These are phyloP conservation scores for Chaetogeoica ovagalla DNA, from an alignment of 2,888 invertebrate species.

Conservation along the genomic window DNA sequence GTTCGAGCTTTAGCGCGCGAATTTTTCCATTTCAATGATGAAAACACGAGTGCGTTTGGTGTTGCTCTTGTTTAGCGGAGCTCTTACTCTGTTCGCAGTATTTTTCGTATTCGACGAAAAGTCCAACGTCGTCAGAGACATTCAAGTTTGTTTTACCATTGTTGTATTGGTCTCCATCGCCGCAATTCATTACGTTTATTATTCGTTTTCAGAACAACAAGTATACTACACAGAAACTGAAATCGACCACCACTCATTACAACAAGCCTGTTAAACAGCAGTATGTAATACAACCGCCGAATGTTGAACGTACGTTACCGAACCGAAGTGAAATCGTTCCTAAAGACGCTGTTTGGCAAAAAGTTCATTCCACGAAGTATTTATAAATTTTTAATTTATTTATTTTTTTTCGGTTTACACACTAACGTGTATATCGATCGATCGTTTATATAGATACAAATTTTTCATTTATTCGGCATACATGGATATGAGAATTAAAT, in stretches of 20 bases:
- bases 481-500: slow-evolving; percentile 74
- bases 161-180: too few relatives aligned
- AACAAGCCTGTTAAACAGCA: slow-evolving; percentile 27
- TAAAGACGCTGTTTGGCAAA: slow-evolving; percentile 78
- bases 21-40: slow-evolving; percentile 18
- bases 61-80: slow-evolving; percentile 16
- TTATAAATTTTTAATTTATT: slow-evolving; percentile 32
- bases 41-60: slow-evolving; percentile 38
- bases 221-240: slow-evolving; percentile 17
- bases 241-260: background rate
- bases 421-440: background rate
- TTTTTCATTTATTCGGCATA: slow-evolving; percentile 92
- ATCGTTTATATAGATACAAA: slow-evolving; percentile 69
- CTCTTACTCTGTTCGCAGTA: slow-evolving; percentile 1
- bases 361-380: slow-evolving; percentile 73
- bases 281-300: slow-evolving; percentile 36
- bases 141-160: background rate
- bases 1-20: background rate
- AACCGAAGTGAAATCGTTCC: slow-evolving; percentile 69
- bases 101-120: slow-evolving; percentile 22
- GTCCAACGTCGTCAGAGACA: background rate
- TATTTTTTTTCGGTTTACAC: background rate
- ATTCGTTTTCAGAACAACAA: slow-evolving; percentile 21
- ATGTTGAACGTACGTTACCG: slow-evolving; percentile 60
- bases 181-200: background rate